These are phyloP conservation scores for Ectemnius cavifrons DNA, from an alignment of 2,888 invertebrate species.

Conservation along the genomic window DNA sequence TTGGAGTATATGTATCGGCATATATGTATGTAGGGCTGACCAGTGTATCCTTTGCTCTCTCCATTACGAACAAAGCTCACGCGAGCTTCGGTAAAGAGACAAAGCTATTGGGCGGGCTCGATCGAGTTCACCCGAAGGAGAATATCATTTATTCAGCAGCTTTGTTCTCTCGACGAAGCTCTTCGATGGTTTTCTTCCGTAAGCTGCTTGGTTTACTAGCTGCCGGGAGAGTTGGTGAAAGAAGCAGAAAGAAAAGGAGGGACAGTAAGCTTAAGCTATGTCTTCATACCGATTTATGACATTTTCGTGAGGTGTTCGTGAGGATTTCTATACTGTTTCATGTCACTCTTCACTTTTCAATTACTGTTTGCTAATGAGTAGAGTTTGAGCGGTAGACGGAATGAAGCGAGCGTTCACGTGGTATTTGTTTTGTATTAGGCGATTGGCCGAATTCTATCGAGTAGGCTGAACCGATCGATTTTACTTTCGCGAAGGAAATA, in stretches of 20 bases:
- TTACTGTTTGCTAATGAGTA: neutral
- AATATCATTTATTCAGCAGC: constrained; percentile 46
- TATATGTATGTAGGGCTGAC: constrained; percentile 10
- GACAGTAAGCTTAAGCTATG: neutral
- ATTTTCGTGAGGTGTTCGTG: neutral
- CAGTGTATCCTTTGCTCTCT: constrained; percentile 23
- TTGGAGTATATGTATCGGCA: neutral
- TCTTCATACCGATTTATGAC: neutral
- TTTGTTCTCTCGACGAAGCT: constrained; percentile 28
- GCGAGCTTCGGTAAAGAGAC: constrained; percentile 46
- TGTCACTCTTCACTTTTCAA: neutral
- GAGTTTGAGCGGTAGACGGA: too few species aligned
- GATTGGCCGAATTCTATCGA: too few species aligned
- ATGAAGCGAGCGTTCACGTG: too few species aligned
- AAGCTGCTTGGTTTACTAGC: constrained; percentile 19
- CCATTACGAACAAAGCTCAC: constrained; percentile 44
- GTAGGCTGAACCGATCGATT: neutral
- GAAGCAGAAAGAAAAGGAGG: constrained; percentile 3
- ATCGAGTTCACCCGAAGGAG: constrained; percentile 23
- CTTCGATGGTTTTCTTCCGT: constrained; percentile 17
- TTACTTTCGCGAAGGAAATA: constrained; percentile 1
- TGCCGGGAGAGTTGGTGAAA: neutral
- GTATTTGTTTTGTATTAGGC: too few species aligned
- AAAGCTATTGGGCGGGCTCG: constrained; percentile 24
- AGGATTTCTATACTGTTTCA: neutral